Evolutionary conservation across 2,797 vertebrate genomes (phyloP).

Genomic region (Pseudochirops cupreus): DNA sequence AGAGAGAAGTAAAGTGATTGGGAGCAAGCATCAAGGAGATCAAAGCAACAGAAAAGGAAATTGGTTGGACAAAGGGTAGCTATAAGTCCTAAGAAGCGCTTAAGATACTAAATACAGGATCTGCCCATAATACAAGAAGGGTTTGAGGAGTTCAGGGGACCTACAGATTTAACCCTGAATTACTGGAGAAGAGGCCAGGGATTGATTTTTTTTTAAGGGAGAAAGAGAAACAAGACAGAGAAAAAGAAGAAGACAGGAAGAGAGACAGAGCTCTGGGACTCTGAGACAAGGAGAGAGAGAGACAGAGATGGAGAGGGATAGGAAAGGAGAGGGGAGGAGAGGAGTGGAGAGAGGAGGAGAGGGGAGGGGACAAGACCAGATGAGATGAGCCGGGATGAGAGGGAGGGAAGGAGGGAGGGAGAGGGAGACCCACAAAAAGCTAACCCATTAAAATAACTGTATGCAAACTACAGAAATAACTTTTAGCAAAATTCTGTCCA

Average conservation of each 20-base stretch:
- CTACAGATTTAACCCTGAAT: neutral
- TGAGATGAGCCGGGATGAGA: too few relatives aligned
- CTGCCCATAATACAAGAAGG: neutral
- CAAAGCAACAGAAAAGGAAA: constrained; percentile 71
- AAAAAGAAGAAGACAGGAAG: neutral
- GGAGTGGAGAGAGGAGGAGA: too few relatives aligned
- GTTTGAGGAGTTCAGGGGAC: neutral
- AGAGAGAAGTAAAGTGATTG: constrained; percentile 21
- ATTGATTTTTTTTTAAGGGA: neutral
- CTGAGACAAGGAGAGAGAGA: neutral
- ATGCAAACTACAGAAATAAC: neutral
- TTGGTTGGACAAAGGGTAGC: constrained; percentile 23
- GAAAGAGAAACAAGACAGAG: constrained; percentile 2
- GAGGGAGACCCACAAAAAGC: neutral
- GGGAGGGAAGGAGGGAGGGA: neutral
- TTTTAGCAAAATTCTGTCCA: neutral
- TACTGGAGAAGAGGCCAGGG: constrained; percentile 40
- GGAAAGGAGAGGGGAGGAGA: too few relatives aligned
- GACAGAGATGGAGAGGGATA: neutral
- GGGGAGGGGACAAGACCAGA: too few relatives aligned
- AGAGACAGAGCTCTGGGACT: too few relatives aligned
- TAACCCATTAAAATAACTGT: neutral
- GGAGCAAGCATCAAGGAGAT: constrained; percentile 59
- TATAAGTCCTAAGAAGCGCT: neutral
- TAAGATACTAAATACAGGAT: neutral